A percentile compares a stretch with the other conserved stretches of the same genome.
Conservation (phyloP, 92 coral and sea anemone species). For the Pocillopora grandis region DNA sequence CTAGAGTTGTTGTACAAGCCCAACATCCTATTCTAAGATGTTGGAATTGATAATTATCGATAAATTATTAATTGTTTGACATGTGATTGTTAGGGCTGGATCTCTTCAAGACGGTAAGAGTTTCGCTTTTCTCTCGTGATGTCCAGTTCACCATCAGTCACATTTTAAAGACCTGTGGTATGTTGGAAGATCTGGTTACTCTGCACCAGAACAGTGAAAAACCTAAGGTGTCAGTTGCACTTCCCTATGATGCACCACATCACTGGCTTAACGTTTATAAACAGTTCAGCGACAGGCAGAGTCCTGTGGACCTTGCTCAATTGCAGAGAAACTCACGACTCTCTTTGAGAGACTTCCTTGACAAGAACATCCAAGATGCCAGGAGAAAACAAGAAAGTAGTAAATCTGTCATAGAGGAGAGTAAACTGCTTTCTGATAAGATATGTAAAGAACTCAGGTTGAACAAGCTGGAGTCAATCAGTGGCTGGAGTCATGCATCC, state of each 20-base stretch:
- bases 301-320: slow-evolving; percentile 47
- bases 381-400: slow-evolving; percentile 59
- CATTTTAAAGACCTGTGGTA: slow-evolving; percentile 86
- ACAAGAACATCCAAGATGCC: slow-evolving; percentile 56
- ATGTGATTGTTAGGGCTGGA: slow-evolving; percentile 32
- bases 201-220: slow-evolving; percentile 42
- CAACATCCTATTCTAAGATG: too few relatives aligned
- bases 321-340: slow-evolving; percentile 42
- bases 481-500: slow-evolving; percentile 72
- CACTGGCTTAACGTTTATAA: slow-evolving; percentile 74
- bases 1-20: too few relatives aligned
- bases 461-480: slow-evolving; percentile 38
- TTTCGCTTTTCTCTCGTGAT: slow-evolving; percentile 83
- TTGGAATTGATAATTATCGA: too few relatives aligned
- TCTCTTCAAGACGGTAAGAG: slow-evolving; percentile 70
- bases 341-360: slow-evolving; percentile 53
- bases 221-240: slow-evolving; percentile 41
- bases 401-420: slow-evolving; percentile 46
- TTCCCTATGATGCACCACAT: slow-evolving; percentile 63
- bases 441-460: slow-evolving; percentile 67
- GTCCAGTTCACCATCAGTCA: slow-evolving; percentile 75
- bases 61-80: too few relatives aligned
- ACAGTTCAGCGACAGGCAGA: slow-evolving; percentile 62
- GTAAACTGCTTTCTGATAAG: slow-evolving; percentile 52
- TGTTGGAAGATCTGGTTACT: slow-evolving; percentile 71